Evolutionary conservation across 2,888 invertebrate genomes (phyloP).

Genomic region (Mythimna ferrago): DNA sequence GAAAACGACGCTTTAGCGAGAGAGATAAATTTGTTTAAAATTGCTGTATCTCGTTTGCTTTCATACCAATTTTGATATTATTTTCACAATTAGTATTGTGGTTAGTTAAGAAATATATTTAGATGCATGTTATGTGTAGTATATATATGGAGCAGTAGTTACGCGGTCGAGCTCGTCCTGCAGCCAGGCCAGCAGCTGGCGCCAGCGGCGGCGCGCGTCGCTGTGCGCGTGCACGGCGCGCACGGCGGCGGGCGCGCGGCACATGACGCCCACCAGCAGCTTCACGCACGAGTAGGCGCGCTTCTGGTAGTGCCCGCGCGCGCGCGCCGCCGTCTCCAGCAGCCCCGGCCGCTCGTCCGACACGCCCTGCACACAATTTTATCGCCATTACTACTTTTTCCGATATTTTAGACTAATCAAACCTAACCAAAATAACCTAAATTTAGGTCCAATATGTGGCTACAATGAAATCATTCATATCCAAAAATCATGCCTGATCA

Average conservation of each 20-base stretch:
- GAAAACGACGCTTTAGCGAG: no score
- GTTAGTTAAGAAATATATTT: no score
- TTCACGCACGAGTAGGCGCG: constrained; percentile 99
- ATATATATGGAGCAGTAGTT: constrained; percentile 57
- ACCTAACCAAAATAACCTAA: neutral
- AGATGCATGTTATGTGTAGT: no score
- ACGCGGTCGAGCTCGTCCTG: constrained; percentile 97
- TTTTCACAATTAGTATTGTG: no score
- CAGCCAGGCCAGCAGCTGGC: constrained; percentile 97
- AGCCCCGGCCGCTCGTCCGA: constrained; percentile 95
- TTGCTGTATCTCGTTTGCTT: no score
- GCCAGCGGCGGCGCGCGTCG: constrained; percentile 96
- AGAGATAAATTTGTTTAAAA: no score
- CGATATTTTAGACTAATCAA: neutral
- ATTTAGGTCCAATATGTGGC: no score
- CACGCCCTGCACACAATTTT: constrained; percentile 76
- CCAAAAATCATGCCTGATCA: no score
- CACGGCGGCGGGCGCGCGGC: constrained; percentile 95
- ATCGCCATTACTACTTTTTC: neutral
- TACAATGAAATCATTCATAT: no score
- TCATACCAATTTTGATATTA: no score
- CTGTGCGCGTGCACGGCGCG: constrained; percentile 94
- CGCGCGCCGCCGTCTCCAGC: constrained; percentile 97
- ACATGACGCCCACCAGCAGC: constrained; percentile 97
- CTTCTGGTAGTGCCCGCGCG: constrained; percentile 98